These are phyloP conservation scores for Brachynemurus nebulosus DNA, from an alignment of 2,888 invertebrate genomes.

Conservation along the genomic window DNA sequence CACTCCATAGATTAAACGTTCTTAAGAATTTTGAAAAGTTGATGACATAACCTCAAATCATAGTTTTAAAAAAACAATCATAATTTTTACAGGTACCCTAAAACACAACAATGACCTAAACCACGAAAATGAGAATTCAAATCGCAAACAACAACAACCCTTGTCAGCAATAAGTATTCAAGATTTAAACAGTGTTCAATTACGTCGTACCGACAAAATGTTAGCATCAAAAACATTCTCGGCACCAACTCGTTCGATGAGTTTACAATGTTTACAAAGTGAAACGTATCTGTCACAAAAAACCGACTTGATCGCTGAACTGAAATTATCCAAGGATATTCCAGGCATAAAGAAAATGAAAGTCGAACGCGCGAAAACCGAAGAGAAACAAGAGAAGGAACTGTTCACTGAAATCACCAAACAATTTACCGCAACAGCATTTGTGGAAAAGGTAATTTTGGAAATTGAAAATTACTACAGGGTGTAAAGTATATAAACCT, in stretches of 20 bases:
- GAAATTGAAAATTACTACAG: neutral
- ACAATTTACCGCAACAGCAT: constrained; percentile 72
- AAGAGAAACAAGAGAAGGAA: constrained; percentile 70
- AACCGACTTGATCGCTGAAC: constrained; percentile 78
- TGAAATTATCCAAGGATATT: constrained; percentile 85
- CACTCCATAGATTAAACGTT: too few relatives aligned
- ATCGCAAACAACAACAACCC: constrained; percentile 51
- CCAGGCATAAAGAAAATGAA: constrained; percentile 89
- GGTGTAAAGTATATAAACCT: too few relatives aligned
- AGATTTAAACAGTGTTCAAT: constrained; percentile 70
- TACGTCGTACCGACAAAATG: constrained; percentile 60
- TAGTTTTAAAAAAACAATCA: too few relatives aligned
- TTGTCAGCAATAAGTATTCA: constrained; percentile 79
- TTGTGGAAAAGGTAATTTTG: constrained; percentile 77
- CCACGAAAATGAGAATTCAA: constrained; percentile 24
- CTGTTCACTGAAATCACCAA: constrained; percentile 72
- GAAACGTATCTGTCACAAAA: constrained; percentile 63
- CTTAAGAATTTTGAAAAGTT: too few relatives aligned
- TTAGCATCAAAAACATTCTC: constrained; percentile 69
- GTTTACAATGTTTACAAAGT: constrained; percentile 55
- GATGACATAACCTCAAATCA: too few relatives aligned
- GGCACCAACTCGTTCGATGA: constrained; percentile 66
- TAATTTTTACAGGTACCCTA: too few relatives aligned
- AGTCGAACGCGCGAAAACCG: constrained; percentile 74
- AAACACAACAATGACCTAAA: too few relatives aligned